phyloP scores from a whole-genome alignment of 53 echinoderm and acorn worm genomes.

The Paracentrotus lividus region DNA sequence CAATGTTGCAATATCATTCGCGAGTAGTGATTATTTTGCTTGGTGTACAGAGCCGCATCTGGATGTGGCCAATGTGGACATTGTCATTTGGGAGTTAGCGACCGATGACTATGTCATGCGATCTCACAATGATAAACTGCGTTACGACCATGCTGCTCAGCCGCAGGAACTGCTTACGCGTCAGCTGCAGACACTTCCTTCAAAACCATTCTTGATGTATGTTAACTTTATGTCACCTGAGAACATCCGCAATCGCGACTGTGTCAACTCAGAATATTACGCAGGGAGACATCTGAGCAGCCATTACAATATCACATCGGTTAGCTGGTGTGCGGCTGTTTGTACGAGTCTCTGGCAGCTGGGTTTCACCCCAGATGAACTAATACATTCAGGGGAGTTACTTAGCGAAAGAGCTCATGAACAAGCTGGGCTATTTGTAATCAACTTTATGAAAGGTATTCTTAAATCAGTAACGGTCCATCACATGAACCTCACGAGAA shows the following conservation, averaged over 20 bases:
- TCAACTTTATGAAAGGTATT: constrained; percentile 74
- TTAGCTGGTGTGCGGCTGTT: constrained; percentile 87
- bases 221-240: constrained; percentile 82
- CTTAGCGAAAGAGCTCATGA: constrained; percentile 76
- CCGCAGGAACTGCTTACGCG: constrained; percentile 84
- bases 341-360: constrained; percentile 80
- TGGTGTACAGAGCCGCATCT: constrained; percentile 87
- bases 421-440: constrained; percentile 84
- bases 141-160: constrained; percentile 77
- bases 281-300: constrained; percentile 74
- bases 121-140: constrained; percentile 64
- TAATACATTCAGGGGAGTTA: constrained; percentile 72
- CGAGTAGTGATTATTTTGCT: constrained; percentile 84
- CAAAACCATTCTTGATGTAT: constrained; percentile 81
- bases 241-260: constrained; percentile 80
- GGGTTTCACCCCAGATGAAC: constrained; percentile 82
- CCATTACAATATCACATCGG: constrained; percentile 84
- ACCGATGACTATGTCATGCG: constrained; percentile 80
- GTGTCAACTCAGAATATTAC: constrained; percentile 88
- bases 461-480: constrained; percentile 73
- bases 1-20: constrained; percentile 75
- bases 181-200: constrained; percentile 67
- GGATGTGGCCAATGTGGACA: constrained; percentile 79
- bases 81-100: constrained; percentile 84
- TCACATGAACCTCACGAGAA: constrained; percentile 71